phyloP scores from a whole-genome alignment of 2,888 invertebrate species.

The Syritta pipiens region DNA sequence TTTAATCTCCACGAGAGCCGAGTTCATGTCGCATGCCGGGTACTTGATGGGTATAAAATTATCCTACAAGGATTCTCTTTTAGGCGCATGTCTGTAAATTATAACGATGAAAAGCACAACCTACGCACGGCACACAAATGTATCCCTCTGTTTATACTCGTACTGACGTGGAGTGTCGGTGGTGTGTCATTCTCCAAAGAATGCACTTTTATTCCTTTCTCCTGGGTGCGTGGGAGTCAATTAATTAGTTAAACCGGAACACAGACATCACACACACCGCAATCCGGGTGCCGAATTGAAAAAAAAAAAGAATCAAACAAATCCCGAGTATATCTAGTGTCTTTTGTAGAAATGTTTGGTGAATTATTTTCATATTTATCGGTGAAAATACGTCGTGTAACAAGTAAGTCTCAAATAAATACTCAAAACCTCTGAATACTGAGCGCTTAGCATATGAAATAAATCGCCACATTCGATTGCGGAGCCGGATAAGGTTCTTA shows the following conservation, averaged over 20 bases:
- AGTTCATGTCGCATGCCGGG: no score
- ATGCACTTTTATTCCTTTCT: slow-evolving; percentile 52
- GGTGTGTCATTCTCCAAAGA: slow-evolving; percentile 49
- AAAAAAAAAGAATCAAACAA: background rate
- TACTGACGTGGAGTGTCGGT: slow-evolving; percentile 50
- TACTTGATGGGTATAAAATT: no score
- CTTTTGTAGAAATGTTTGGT: slow-evolving; percentile 50
- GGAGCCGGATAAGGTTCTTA: background rate
- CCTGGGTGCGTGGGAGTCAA: slow-evolving; percentile 36
- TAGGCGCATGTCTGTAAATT: slow-evolving; percentile 54
- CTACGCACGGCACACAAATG: slow-evolving; percentile 51
- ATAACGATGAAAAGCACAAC: slow-evolving; percentile 61
- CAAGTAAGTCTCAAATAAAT: slow-evolving; percentile 55
- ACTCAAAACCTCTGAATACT: background rate
- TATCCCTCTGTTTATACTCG: slow-evolving; percentile 45
- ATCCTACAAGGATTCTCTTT: slow-evolving; percentile 24
- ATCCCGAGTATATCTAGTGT: no score
- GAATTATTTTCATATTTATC: slow-evolving; percentile 66
- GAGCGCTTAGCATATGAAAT: background rate
- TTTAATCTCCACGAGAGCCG: no score
- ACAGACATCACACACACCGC: slow-evolving; percentile 22
- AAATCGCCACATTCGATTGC: background rate
- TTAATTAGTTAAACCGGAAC: slow-evolving; percentile 50
- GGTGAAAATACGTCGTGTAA: slow-evolving; percentile 66
- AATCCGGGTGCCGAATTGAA: background rate